These are phyloP conservation scores for Lycophotia porphyrea DNA, from an alignment of 2,888 invertebrate genomes.

Conservation along the genomic window DNA sequence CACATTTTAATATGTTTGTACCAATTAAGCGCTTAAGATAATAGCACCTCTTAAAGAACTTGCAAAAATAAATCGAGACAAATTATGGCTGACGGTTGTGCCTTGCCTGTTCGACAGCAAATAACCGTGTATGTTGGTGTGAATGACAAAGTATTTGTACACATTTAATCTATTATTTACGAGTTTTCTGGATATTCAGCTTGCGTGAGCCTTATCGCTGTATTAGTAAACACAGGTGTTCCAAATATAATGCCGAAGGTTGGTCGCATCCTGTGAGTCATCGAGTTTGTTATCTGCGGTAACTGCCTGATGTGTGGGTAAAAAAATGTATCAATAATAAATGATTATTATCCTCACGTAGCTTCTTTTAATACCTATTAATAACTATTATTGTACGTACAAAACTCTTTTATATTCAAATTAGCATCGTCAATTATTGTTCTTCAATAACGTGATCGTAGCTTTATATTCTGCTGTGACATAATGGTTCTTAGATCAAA, in stretches of 20 bases:
- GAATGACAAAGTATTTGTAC: slow-evolving; percentile 23
- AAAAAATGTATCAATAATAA: neutral
- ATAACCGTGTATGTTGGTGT: neutral
- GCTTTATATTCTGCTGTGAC: neutral
- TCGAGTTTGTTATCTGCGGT: neutral
- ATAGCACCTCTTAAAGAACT: neutral
- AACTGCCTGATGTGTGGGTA: neutral
- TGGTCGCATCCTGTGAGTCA: slow-evolving; percentile 16
- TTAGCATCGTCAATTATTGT: slow-evolving; percentile 10
- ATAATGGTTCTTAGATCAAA: slow-evolving; percentile 14
- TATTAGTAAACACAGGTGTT: slow-evolving; percentile 65
- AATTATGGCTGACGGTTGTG: neutral
- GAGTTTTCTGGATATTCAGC: slow-evolving; percentile 39
- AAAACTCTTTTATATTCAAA: neutral
- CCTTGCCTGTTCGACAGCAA: neutral
- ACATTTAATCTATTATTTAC: slow-evolving; percentile 8
- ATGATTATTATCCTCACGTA: neutral
- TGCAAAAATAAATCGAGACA: neutral
- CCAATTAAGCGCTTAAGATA: neutral
- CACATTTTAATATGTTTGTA: neutral
- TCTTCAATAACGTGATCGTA: neutral
- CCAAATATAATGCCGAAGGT: slow-evolving; percentile 28
- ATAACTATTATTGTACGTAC: neutral
- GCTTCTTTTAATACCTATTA: neutral
- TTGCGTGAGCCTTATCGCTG: slow-evolving; percentile 34